Evolutionary conservation across 2,888 invertebrate genomes (phyloP).

Genomic region (Drosophila colorata): DNA sequence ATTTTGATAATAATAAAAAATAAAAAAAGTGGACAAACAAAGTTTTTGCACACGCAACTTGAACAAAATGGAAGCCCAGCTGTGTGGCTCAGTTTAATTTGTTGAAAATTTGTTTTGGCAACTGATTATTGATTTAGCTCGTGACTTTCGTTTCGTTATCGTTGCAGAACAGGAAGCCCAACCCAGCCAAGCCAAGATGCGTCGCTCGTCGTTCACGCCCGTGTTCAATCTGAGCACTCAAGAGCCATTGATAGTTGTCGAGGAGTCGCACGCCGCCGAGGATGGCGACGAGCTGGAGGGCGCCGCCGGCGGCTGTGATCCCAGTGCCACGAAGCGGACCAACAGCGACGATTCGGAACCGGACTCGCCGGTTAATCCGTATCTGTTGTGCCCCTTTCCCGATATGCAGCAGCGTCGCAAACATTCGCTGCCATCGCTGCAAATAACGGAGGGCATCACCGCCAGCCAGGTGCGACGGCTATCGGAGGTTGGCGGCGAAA

Average conservation of each 20-base stretch:
- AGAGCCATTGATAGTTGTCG: conserved; percentile 94
- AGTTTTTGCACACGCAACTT: conserved; percentile 2
- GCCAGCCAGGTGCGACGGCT: conserved; percentile 94
- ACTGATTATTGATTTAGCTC: conserved; percentile 17
- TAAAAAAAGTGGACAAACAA: background rate
- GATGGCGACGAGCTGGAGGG: conserved; percentile 89
- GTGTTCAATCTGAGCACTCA: conserved; percentile 87
- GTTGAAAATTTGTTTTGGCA: conserved; percentile 5
- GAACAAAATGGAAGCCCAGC: conserved; percentile 34
- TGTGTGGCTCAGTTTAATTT: conserved; percentile 50
- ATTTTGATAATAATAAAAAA: background rate
- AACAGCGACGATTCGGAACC: conserved; percentile 88
- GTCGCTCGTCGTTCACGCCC: conserved; percentile 89
- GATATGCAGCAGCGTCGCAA: conserved; percentile 91
- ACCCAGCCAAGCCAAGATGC: conserved; percentile 85
- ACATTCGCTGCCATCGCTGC: conserved; percentile 93
- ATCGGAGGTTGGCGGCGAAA: conserved; percentile 92
- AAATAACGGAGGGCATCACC: conserved; percentile 93
- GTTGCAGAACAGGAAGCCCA: conserved; percentile 27
- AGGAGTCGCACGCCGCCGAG: conserved; percentile 90
- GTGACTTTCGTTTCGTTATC: conserved; percentile 6
- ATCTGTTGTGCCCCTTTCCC: conserved; percentile 92
- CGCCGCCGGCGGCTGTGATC: conserved; percentile 88
- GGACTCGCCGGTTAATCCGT: conserved; percentile 93
- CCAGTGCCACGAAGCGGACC: conserved; percentile 82